Percentiles rank a stretch among this genome's conserved stretches.
These are phyloP conservation scores for Polyploca ridens DNA, from an alignment of 2,888 invertebrate species.

Conservation along the genomic window DNA sequence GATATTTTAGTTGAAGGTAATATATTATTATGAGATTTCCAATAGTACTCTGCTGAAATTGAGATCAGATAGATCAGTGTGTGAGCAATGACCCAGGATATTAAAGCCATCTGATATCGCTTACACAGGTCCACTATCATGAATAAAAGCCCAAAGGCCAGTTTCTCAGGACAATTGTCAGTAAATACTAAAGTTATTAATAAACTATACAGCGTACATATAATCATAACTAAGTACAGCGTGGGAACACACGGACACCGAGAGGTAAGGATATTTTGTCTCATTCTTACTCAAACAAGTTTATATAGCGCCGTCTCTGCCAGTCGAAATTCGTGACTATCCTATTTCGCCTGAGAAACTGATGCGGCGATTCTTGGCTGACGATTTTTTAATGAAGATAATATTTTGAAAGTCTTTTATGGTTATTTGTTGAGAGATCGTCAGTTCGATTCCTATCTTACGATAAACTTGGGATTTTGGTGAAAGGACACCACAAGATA, in stretches of 20 bases:
- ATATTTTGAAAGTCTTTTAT: slow-evolving; percentile 28
- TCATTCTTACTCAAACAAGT: slow-evolving; percentile 25
- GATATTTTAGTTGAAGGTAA: too few species aligned
- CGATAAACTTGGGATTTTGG: not conserved
- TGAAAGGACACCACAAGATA: too few species aligned
- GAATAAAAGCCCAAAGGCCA: not conserved
- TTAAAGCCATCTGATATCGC: not conserved
- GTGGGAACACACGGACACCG: slow-evolving; percentile 54
- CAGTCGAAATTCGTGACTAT: slow-evolving; percentile 71
- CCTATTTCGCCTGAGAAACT: slow-evolving; percentile 61
- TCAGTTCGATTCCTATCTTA: not conserved
- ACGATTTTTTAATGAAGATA: slow-evolving; percentile 47
- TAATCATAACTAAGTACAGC: slow-evolving; percentile 48
- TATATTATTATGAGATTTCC: too few species aligned
- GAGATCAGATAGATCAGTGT: too few species aligned
- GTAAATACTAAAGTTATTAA: slow-evolving; percentile 14
- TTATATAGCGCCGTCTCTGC: slow-evolving; percentile 38
- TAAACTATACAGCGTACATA: slow-evolving; percentile 18
- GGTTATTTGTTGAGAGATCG: not conserved
- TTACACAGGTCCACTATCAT: not conserved
- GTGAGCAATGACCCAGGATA: too few species aligned
- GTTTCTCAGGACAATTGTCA: not conserved
- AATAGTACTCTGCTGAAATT: too few species aligned
- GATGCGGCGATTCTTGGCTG: slow-evolving; percentile 51
- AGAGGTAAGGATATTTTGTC: slow-evolving; percentile 26